Percentiles rank a stretch among this genome's conserved stretches.
Conservation (phyloP, 1,140 invertebrate species). For the Eumaeus atala region DNA sequence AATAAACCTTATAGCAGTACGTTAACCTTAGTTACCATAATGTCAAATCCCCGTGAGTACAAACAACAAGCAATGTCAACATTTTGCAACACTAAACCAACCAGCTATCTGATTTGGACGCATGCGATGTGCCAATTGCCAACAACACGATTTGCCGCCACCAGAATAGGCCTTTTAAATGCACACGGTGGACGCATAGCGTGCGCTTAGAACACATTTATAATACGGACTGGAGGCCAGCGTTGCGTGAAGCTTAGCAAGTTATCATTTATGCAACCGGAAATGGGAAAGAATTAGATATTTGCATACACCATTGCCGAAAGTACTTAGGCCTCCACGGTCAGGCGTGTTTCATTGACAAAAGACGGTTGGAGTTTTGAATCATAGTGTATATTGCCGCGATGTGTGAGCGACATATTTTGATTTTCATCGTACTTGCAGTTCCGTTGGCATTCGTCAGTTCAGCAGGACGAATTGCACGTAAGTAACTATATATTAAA, state of each 20-base stretch:
- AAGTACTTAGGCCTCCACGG: conserved; percentile 35
- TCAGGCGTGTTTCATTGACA: conserved; percentile 27
- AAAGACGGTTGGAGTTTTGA: conserved; percentile 11
- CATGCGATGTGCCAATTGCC: conserved; percentile 19
- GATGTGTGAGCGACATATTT: conserved; percentile 7
- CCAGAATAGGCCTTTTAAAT: conserved; percentile 40
- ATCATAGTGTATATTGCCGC: neutral
- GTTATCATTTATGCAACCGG: conserved; percentile 53
- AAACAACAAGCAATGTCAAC: neutral
- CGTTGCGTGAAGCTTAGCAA: conserved; percentile 56
- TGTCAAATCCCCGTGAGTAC: neutral
- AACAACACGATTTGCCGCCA: conserved; percentile 21
- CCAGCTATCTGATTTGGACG: conserved; percentile 9
- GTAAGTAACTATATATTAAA: neutral
- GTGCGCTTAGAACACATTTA: conserved; percentile 42
- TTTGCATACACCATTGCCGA: conserved; percentile 50
- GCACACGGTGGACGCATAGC: conserved; percentile 40
- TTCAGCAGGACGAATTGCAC: neutral
- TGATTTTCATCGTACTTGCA: neutral
- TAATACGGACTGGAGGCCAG: conserved; percentile 53
- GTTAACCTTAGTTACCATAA: neutral
- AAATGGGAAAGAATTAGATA: conserved; percentile 64
- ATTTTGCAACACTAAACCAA: conserved; percentile 6
- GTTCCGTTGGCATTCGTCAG: neutral
- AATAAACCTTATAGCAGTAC: no score